Conservation (phyloP, 2,113 vertebrate genomes). For the Cyphotilapia sp. region DNA sequence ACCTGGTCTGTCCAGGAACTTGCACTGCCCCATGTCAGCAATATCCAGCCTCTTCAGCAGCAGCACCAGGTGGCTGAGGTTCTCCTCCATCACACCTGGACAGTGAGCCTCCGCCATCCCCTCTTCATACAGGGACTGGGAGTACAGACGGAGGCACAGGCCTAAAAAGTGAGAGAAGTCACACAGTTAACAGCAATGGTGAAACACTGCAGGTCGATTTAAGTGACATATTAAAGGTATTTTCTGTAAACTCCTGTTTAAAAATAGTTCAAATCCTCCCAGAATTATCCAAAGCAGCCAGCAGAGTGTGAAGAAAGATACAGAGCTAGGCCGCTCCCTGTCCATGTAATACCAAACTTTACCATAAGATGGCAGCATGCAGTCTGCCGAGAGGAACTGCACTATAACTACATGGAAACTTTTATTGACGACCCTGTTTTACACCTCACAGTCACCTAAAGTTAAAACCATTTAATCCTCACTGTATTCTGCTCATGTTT, state of each 20-base stretch:
- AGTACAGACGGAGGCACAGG: constrained; percentile 85
- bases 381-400: not conserved
- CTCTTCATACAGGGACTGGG: constrained; percentile 72
- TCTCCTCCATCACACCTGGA: constrained; percentile 81
- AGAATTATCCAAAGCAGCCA: not conserved
- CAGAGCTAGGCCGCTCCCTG: not conserved
- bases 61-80: constrained; percentile 82
- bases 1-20: constrained; percentile 88
- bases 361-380: not conserved
- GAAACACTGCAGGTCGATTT: not conserved
- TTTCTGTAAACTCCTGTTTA: not conserved
- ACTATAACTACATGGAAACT: not conserved
- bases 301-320: not conserved
- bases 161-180: constrained; percentile 59
- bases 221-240: not conserved
- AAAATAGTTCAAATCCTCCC: not conserved
- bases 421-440: not conserved
- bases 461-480: not conserved
- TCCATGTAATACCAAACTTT: not conserved
- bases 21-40: constrained; percentile 81
- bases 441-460: not conserved
- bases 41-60: constrained; percentile 88
- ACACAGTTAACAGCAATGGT: not conserved
- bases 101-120: constrained; percentile 76
- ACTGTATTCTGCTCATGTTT: not conserved